These are phyloP conservation scores for Myioborus miniatus DNA, from an alignment of 2,797 vertebrate species.

Conservation along the genomic window DNA sequence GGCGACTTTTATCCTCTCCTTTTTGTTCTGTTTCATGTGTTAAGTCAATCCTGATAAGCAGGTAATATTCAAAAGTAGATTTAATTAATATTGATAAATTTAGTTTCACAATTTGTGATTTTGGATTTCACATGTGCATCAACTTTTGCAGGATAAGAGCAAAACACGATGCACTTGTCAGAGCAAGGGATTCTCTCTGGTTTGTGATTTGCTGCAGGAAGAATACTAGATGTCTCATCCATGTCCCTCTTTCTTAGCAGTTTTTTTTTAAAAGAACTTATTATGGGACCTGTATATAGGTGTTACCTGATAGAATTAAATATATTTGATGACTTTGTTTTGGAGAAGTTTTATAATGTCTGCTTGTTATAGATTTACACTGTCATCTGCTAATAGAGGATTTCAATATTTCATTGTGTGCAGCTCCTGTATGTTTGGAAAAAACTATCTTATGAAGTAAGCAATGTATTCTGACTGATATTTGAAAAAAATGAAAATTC, in stretches of 20 bases:
- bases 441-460: not conserved
- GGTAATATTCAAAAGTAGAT: not conserved
- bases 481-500: not conserved
- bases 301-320: not conserved
- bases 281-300: not conserved
- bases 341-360: not conserved
- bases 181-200: not conserved
- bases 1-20: not conserved
- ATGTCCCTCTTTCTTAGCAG: not conserved
- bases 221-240: not conserved
- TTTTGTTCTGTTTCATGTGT: not conserved
- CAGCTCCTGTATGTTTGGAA: not conserved
- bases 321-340: not conserved
- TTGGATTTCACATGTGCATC: not conserved
- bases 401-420: not conserved
- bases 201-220: not conserved
- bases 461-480: not conserved
- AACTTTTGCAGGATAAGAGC: not conserved
- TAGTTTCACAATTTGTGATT: not conserved
- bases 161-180: not conserved
- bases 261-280: not conserved
- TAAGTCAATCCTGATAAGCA: not conserved
- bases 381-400: not conserved
- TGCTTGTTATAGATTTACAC: not conserved
- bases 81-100: not conserved